Base-by-base conservation (phyloP, 2,888 invertebrate genomes). In the Chouioia cunea region DNA sequence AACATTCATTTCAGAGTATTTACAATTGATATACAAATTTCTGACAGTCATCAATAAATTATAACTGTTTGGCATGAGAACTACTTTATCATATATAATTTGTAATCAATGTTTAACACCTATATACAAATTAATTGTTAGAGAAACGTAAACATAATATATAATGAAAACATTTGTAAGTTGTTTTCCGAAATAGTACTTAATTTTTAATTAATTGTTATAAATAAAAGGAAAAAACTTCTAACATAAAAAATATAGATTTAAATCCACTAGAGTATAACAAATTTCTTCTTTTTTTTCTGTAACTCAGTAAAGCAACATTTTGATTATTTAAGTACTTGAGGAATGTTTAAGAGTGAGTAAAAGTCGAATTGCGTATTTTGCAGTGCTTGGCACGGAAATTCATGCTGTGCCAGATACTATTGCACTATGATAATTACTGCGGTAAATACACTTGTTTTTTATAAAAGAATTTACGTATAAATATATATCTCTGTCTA, bases 311-410 rank as follows among this genome's bases (percentile, higher is more conserved):
- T 36, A 20, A 60, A 47, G 14, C 15, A 14, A 36, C 22, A 36
- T 18, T 60, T 47, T 60, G 60, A 2, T 53, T 53, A 54, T 36
- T 68, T 68, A 68, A 68, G 68, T 69, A 69, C 68, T 23, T 57
- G 12, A 69, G 57, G 63, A 69, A 69, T 69, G 57, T 69, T 69
- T 63, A 63, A 69, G 50, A 68, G 46, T 63, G 18, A 15, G 20
- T 18, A 18, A 57, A 48, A 20, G 43, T 52, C 57, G 50, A 50
- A 48, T 56, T 53, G 48, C 57, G 12, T 0, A 18, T 67, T 36
- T 27, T 23, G 16, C 12, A 47, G 47, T 6, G 22, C 36, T 56
- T 68, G 54, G 54, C 48, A 56, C 48, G 44, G 12, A 47, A 50
- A 10, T 18, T 60, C 18, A 8, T 62, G 44, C 54, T 53, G 1